A percentile compares a stretch with the other conserved stretches of the same genome.
Conservation (phyloP, 2,888 invertebrate genomes). For the Volucella inflata region DNA sequence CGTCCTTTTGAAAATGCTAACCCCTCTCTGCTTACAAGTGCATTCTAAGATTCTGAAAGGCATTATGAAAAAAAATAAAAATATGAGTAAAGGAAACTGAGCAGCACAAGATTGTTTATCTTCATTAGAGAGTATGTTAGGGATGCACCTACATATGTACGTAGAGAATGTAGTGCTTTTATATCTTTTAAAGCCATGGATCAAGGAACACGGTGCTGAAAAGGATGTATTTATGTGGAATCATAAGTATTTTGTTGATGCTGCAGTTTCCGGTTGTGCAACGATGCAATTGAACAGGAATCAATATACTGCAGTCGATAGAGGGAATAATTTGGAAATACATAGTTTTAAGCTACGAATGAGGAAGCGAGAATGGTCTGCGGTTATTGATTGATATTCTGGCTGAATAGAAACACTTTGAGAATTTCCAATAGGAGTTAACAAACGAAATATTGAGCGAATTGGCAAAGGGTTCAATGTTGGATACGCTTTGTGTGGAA, state of each 20-base stretch:
- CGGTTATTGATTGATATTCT: too few species aligned
- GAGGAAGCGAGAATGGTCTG: too few species aligned
- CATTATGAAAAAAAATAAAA: slow-evolving; percentile 10
- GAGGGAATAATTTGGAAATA: too few species aligned
- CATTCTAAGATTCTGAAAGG: slow-evolving; percentile 6
- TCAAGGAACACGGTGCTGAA: slow-evolving; percentile 59
- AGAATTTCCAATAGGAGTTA: too few species aligned
- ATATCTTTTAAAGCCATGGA: slow-evolving; percentile 11
- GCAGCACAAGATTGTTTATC: slow-evolving; percentile 48
- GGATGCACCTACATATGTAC: slow-evolving; percentile 7
- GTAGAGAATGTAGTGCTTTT: slow-evolving; percentile 12
- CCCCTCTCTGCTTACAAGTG: slow-evolving; percentile 5
- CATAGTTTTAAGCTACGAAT: too few species aligned
- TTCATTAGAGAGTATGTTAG: slow-evolving; percentile 32
- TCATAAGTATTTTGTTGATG: slow-evolving; percentile 62
- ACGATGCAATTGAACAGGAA: slow-evolving; percentile 14
- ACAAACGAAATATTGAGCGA: too few species aligned
- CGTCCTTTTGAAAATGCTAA: slow-evolving; percentile 8
- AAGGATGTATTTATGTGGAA: slow-evolving; percentile 63
- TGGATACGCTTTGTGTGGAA: too few species aligned
- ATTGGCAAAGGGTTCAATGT: too few species aligned
- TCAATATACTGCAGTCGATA: not conserved
- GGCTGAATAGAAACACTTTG: too few species aligned
- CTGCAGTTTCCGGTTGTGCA: slow-evolving; percentile 16
- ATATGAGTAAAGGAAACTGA: too few species aligned